Percentiles rank a stretch among this genome's conserved stretches.
Evolutionary conservation across 1,140 invertebrate species (phyloP).

Genomic region (Ectropis grisescens): DNA sequence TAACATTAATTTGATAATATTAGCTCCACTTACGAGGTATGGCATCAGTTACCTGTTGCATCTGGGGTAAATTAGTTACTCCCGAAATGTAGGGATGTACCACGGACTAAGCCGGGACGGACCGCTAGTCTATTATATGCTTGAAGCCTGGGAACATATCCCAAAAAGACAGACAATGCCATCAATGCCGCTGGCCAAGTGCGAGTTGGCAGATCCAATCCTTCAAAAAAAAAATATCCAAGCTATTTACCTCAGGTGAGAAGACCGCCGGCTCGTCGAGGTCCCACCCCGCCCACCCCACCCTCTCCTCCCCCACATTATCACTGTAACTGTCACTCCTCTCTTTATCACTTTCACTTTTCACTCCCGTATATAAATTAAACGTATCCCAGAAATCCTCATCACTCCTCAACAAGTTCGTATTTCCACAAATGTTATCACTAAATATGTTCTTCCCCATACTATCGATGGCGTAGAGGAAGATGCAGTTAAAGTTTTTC

Average conservation of each 20-base stretch:
- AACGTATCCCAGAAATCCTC: slow-evolving; percentile 51
- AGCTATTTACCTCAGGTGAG: slow-evolving; percentile 33
- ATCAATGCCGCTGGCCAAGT: too few species aligned
- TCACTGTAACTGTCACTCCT: slow-evolving; percentile 10
- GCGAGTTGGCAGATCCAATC: too few species aligned
- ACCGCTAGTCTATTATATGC: too few species aligned
- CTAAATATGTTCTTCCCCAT: slow-evolving; percentile 44
- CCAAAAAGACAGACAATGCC: too few species aligned
- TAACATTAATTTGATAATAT: too few species aligned
- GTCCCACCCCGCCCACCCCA: slow-evolving; percentile 8
- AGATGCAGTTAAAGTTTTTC: slow-evolving; percentile 46
- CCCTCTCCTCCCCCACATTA: slow-evolving; percentile 8
- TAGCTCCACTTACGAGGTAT: too few species aligned
- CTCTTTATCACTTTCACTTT: slow-evolving; percentile 5
- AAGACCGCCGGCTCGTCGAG: slow-evolving; percentile 35
- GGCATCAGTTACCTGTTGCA: too few species aligned
- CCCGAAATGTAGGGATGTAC: too few species aligned
- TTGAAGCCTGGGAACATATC: too few species aligned
- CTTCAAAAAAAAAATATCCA: slow-evolving; percentile 1
- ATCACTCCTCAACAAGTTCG: slow-evolving; percentile 23
- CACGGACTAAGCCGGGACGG: too few species aligned
- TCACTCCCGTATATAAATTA: slow-evolving; percentile 35
- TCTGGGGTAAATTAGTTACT: too few species aligned
- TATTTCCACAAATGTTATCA: slow-evolving; percentile 29
- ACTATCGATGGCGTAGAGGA: slow-evolving; percentile 53